Percentiles rank a stretch among this genome's conserved stretches.
Conservation (phyloP, 1,140 invertebrate genomes). For the Drusus annulatus region DNA sequence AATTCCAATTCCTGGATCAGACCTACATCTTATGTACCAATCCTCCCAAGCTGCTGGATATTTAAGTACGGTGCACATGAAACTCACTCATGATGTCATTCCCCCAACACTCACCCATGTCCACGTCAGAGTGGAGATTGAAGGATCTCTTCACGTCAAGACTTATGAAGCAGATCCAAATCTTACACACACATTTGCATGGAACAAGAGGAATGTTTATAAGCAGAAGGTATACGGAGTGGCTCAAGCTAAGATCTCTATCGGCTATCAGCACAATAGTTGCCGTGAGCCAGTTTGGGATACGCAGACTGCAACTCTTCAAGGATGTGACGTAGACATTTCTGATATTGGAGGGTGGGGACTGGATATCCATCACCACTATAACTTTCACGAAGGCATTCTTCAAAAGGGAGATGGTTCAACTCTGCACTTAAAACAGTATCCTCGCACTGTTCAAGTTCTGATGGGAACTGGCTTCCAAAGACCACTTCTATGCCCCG, state of each 20-base stretch:
- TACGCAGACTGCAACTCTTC: conserved; percentile 91
- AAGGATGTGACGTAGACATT: conserved; percentile 98
- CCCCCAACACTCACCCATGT: conserved; percentile 88
- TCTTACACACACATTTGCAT: conserved; percentile 94
- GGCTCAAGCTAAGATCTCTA: conserved; percentile 87
- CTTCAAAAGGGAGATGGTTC: conserved; percentile 97
- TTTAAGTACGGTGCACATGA: conserved; percentile 91
- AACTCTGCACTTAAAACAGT: conserved; percentile 92
- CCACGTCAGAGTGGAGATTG: conserved; percentile 91
- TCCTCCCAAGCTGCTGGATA: conserved; percentile 94
- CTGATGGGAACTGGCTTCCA: conserved; percentile 96
- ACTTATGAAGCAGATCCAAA: conserved; percentile 96
- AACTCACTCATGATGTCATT: conserved; percentile 86
- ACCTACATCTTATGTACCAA: conserved; percentile 93
- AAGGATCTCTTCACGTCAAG: conserved; percentile 92
- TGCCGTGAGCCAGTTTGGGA: conserved; percentile 94
- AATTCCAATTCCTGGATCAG: conserved; percentile 92
- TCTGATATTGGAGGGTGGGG: conserved; percentile 98
- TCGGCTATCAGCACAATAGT: conserved; percentile 94
- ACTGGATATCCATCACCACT: conserved; percentile 97
- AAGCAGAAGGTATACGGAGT: conserved; percentile 96
- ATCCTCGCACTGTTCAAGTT: conserved; percentile 90
- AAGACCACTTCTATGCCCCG: conserved; percentile 80
- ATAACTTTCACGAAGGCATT: conserved; percentile 98
- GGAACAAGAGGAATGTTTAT: conserved; percentile 98